Evolutionary conservation across 2,113 vertebrate species (phyloP), one percentile per base, ranked within the genome.

Genomic region (Anoura caudifer): DNA sequence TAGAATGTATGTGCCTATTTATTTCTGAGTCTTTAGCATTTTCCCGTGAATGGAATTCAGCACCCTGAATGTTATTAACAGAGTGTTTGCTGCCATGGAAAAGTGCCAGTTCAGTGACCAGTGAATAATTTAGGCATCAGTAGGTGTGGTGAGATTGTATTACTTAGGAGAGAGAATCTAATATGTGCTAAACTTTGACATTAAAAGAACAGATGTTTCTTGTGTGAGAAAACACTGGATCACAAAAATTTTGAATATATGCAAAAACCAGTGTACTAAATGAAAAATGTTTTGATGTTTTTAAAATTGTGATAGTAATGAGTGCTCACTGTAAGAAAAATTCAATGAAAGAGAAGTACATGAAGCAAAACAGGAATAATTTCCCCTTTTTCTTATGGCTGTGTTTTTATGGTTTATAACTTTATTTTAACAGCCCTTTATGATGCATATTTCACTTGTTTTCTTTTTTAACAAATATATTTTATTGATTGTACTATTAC

Each of bases 61-160:
- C 5, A 92, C 89, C 2, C 0, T 1, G 90, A 94, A 93, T 93
- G 94, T 93, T 97, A 92, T 72, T 94, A 96, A 80, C 73, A 96
- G 94, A 26, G 43, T 91, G 69, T 85, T 31, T 92, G 75, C 81
- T 96, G 77, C 70, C 24, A 2, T 63, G 93, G 88, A 96, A 96
- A 65, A 79, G 75, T 81, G 80, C 97, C 20, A 41, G 84, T 94
- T 95, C 95, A 94, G 92, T 98, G 97, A 96, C 81, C 38, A 13
- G 98, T 98, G 97, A 98, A 97, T 98, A 98, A 98, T 98, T 98
- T 97, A 97, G 65, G 69, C 95, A 95, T 98, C 97, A 96, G 72
- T 95, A 91, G 86, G 5, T 84, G 33, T 97, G 56, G 95, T 11
- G 95, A 97, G 98, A 98, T 98, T 98, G 83, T 97, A 77, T 96